phyloP scores from a whole-genome alignment of 2,113 vertebrate species.

The Tychaedon coryphoeus region DNA sequence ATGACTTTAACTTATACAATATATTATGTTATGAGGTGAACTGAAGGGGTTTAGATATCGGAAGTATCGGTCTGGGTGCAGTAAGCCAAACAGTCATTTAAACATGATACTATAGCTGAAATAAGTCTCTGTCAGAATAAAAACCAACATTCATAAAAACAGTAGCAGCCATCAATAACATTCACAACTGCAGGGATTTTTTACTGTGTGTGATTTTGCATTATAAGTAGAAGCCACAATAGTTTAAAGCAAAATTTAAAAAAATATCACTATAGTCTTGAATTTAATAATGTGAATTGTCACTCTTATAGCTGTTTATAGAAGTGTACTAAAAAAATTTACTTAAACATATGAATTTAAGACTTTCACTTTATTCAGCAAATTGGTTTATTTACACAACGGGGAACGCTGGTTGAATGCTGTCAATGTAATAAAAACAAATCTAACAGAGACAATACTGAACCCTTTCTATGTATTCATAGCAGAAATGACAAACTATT shows the following conservation, averaged over 20 bases:
- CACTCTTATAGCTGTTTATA: constrained; percentile 63
- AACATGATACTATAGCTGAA: constrained; percentile 61
- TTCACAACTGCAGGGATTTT: constrained; percentile 53
- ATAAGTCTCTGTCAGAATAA: constrained; percentile 53
- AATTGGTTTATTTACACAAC: constrained; percentile 83
- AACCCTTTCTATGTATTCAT: constrained; percentile 63
- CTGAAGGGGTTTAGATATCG: constrained; percentile 6
- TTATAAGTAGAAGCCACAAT: constrained; percentile 51
- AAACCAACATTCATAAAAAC: constrained; percentile 65
- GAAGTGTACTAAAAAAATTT: constrained; percentile 77
- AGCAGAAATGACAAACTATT: constrained; percentile 71
- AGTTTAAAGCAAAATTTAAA: constrained; percentile 44
- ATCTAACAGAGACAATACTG: constrained; percentile 78
- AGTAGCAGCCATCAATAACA: constrained; percentile 64
- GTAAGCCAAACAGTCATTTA: constrained; percentile 47
- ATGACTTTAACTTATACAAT: constrained; percentile 20
- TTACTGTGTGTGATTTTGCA: constrained; percentile 40
- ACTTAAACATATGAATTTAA: constrained; percentile 83
- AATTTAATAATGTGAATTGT: constrained; percentile 65
- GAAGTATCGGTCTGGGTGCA: constrained; percentile 27
- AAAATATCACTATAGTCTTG: constrained; percentile 19
- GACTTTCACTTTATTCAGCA: constrained; percentile 85
- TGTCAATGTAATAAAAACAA: constrained; percentile 80
- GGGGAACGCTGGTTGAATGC: constrained; percentile 78
- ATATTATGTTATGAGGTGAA: constrained; percentile 28